These are phyloP conservation scores for Gasterosteus aculeatus DNA, from an alignment of 2,113 vertebrate genomes.

Conservation along the genomic window DNA sequence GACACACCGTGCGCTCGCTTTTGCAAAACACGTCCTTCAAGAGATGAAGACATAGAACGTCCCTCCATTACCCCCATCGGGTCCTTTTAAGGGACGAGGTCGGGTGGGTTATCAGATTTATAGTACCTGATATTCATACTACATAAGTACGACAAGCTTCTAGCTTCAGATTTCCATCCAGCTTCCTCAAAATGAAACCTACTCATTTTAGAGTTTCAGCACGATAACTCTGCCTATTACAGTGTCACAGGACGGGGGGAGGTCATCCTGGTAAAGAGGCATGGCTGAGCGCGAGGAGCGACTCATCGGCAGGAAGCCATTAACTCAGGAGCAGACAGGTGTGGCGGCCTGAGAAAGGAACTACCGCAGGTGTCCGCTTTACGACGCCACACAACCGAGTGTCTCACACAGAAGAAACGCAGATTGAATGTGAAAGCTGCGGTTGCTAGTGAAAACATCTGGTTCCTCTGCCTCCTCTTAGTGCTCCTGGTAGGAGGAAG, in stretches of 20 bases:
- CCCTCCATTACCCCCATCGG: constrained; percentile 15
- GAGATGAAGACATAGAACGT: constrained; percentile 32
- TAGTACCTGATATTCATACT: too few relatives aligned
- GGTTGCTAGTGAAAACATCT: too few relatives aligned
- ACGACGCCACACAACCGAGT: background rate
- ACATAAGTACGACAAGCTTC: too few relatives aligned
- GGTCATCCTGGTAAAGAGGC: background rate
- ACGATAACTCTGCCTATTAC: too few relatives aligned
- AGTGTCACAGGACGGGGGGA: too few relatives aligned
- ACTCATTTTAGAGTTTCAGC: too few relatives aligned
- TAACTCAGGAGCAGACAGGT: constrained; percentile 53
- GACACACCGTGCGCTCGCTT: constrained; percentile 28
- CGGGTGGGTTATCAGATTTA: background rate
- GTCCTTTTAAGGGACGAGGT: constrained; percentile 53
- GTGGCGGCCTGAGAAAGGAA: constrained; percentile 1
- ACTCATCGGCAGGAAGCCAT: constrained; percentile 55
- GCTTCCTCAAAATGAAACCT: too few relatives aligned
- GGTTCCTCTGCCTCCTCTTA: background rate
- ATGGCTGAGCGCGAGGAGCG: constrained; percentile 14
- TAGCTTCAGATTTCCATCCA: too few relatives aligned
- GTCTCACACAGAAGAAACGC: background rate
- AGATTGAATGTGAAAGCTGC: background rate
- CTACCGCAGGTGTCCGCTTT: constrained; percentile 7
- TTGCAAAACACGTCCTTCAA: constrained; percentile 46
- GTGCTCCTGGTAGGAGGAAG: background rate